A percentile compares a stretch with the other conserved stretches of the same genome.
phyloP scores from a whole-genome alignment of 2,113 vertebrate genomes.

The Narcine bancroftii region DNA sequence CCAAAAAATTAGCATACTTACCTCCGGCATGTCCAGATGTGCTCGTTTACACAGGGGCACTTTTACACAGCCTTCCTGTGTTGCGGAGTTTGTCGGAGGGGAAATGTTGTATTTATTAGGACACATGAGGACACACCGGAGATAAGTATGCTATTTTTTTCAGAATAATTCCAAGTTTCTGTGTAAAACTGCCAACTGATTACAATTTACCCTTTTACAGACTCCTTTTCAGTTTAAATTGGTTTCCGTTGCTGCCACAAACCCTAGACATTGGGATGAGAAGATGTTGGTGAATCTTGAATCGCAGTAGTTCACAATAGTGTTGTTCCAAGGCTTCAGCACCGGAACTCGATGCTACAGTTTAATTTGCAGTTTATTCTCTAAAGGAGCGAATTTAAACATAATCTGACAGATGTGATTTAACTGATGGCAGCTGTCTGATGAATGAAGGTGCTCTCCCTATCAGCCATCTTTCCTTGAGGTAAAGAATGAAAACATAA shows the following conservation, averaged over 20 bases:
- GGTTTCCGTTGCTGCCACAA: not conserved
- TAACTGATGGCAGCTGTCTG: not conserved
- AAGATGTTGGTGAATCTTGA: not conserved
- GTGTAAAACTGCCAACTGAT: too few species aligned
- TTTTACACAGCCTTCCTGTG: too few species aligned
- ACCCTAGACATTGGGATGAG: not conserved
- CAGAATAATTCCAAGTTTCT: too few species aligned
- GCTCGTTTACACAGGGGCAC: too few species aligned
- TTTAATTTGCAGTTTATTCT: not conserved
- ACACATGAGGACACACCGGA: too few species aligned
- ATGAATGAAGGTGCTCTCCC: not conserved
- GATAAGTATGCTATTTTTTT: too few species aligned
- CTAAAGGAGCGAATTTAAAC: conserved; percentile 8
- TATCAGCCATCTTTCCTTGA: not conserved
- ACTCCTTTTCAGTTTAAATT: not conserved
- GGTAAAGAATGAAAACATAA: not conserved
- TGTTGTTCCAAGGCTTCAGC: not conserved
- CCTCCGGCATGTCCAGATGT: too few species aligned
- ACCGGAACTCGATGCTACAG: not conserved
- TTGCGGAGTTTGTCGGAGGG: too few species aligned
- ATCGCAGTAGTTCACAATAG: not conserved
- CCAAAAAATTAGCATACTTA: too few species aligned
- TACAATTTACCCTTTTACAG: not conserved
- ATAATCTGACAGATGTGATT: conserved; percentile 11
- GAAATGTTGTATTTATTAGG: too few species aligned